Evolutionary conservation across 2,113 vertebrate genomes (phyloP).

Genomic region (Alexandromys fortis): DNA sequence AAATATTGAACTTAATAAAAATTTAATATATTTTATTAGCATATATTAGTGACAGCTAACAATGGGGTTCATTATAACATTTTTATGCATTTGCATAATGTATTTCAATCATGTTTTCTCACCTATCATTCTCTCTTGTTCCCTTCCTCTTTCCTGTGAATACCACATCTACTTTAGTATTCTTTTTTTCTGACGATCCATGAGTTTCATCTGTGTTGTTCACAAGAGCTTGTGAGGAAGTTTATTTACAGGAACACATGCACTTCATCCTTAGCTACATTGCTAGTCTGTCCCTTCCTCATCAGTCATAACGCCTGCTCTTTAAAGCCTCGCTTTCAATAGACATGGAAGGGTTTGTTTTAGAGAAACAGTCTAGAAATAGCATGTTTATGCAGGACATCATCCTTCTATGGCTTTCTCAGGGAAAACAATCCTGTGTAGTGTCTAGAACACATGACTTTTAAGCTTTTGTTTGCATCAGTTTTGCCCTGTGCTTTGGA

Average conservation of each 20-base stretch:
- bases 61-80: not conserved
- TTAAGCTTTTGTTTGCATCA: not conserved
- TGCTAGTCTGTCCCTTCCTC: not conserved
- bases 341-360: not conserved
- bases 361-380: not conserved
- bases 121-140: not conserved
- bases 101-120: not conserved
- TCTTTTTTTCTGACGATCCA: not conserved
- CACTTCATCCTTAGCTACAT: not conserved
- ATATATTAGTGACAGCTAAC: not conserved
- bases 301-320: not conserved
- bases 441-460: not conserved
- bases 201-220: not conserved
- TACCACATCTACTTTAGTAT: not conserved
- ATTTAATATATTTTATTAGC: not conserved
- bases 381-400: not conserved
- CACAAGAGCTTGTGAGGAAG: not conserved
- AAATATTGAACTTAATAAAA: not conserved
- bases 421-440: not conserved
- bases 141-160: not conserved
- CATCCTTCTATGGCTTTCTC: not conserved
- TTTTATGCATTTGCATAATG: not conserved
- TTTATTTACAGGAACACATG: not conserved
- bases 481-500: conserved; percentile 20
- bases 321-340: not conserved